Conservation (phyloP, 2,113 vertebrate species). For the Lepisosteus osseus region DNA sequence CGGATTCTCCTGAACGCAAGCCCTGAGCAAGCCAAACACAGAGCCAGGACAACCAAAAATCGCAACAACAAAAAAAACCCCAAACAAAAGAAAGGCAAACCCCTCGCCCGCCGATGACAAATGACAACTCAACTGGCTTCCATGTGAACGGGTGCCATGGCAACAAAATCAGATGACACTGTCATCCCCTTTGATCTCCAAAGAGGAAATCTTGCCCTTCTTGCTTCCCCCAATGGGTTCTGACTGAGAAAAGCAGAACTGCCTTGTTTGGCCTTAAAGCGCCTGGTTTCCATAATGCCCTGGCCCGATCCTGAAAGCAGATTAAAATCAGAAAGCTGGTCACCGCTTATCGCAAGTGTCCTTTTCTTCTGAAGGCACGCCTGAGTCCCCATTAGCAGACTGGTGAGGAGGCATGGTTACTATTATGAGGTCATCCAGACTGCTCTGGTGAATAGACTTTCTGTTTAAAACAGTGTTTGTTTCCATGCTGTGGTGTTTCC, state of each 20-base stretch:
- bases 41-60: no score
- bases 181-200: neutral
- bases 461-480: neutral
- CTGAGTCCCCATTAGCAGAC: no score
- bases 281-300: constrained; percentile 1
- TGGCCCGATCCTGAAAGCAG: neutral
- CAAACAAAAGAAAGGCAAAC: no score
- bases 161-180: no score
- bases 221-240: neutral
- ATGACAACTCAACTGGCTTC: neutral
- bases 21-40: no score
- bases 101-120: no score
- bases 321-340: neutral
- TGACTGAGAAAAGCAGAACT: neutral
- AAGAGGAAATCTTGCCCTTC: neutral
- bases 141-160: neutral
- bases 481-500: neutral
- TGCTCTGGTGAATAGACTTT: neutral
- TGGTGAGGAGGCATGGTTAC: neutral
- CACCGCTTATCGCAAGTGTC: neutral
- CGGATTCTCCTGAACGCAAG: no score
- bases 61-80: no score
- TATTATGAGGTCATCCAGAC: neutral
- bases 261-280: neutral
- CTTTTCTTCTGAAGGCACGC: neutral